phyloP scores from a whole-genome alignment of 2,797 vertebrate genomes.

The Chelon auratus region DNA sequence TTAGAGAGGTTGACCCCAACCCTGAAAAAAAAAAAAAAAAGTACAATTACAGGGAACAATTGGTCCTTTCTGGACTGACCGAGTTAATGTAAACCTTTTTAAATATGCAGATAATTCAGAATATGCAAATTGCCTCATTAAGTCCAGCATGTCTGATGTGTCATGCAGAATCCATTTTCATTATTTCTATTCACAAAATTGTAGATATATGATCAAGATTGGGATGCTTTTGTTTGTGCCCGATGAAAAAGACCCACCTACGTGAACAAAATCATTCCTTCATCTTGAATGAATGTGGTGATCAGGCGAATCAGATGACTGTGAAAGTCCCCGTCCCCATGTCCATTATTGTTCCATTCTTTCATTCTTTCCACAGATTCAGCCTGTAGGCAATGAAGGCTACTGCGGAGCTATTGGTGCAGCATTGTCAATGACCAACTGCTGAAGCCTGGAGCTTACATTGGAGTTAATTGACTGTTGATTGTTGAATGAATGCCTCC shows the following conservation, averaged over 20 bases:
- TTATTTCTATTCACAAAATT: constrained; percentile 30
- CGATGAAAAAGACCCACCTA: constrained; percentile 30
- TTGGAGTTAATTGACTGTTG: constrained; percentile 58
- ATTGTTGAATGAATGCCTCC: constrained; percentile 49
- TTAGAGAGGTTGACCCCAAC: constrained; percentile 63
- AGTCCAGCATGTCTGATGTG: constrained; percentile 37
- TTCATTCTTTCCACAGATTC: constrained; percentile 51
- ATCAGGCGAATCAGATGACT: constrained; percentile 32
- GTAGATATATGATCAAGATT: constrained; percentile 19
- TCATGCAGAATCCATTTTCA: constrained; percentile 44
- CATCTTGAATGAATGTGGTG: constrained; percentile 37
- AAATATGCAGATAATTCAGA: constrained; percentile 38
- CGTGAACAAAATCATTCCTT: constrained; percentile 21
- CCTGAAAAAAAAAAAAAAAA: constrained; percentile 11
- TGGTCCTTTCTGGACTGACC: constrained; percentile 13
- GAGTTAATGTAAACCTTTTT: constrained; percentile 15
- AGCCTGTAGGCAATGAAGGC: constrained; percentile 38
- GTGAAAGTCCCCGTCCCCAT: constrained; percentile 27
- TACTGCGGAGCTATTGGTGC: constrained; percentile 46
- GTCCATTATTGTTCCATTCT: constrained; percentile 60
- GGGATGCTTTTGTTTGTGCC: constrained; percentile 20
- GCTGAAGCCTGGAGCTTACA: constrained; percentile 32
- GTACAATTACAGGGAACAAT: constrained; percentile 18
- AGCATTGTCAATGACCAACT: constrained; percentile 52
- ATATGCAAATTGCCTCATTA: constrained; percentile 48